Percentiles rank a stretch among this genome's conserved stretches.
Conservation (phyloP, 2,888 invertebrate genomes). For the Cosmopolites sordidus region DNA sequence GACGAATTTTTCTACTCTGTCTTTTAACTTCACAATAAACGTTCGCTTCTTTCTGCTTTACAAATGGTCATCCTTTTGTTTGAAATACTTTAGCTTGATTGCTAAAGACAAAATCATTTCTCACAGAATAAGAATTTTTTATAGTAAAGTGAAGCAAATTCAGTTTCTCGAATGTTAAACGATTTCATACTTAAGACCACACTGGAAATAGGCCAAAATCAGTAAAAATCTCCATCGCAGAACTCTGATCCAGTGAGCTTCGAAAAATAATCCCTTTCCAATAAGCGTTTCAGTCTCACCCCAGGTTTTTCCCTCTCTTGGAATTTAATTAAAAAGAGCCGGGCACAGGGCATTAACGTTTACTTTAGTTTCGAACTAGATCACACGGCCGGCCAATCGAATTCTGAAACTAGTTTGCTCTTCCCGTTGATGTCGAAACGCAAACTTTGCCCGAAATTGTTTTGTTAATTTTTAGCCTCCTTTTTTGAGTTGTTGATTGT, state of each 20-base stretch:
- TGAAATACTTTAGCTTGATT: too few relatives aligned
- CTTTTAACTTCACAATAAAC: too few relatives aligned
- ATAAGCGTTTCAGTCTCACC: not conserved
- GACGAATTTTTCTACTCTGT: too few relatives aligned
- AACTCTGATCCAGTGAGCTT: not conserved
- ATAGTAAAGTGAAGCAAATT: too few relatives aligned
- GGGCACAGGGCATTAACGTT: slow-evolving; percentile 6
- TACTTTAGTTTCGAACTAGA: slow-evolving; percentile 14
- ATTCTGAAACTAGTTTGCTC: slow-evolving; percentile 4
- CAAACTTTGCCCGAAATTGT: not conserved
- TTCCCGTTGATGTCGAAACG: not conserved
- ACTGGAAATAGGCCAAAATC: too few relatives aligned
- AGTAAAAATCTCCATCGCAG: not conserved
- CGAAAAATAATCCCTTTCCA: slow-evolving; percentile 1
- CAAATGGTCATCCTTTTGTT: too few relatives aligned
- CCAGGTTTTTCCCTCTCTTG: not conserved
- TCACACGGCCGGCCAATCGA: slow-evolving; percentile 5
- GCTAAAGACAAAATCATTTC: too few relatives aligned
- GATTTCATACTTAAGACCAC: too few relatives aligned
- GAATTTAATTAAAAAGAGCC: slow-evolving; percentile 12
- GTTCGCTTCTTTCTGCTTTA: too few relatives aligned
- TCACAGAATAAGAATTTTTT: too few relatives aligned
- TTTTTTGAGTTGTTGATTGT: too few relatives aligned
- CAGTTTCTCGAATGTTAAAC: too few relatives aligned
- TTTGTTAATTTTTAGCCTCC: not conserved